Evolutionary conservation across 2,113 vertebrate genomes (phyloP).

Genomic region (Aspiorhynchus laticeps): DNA sequence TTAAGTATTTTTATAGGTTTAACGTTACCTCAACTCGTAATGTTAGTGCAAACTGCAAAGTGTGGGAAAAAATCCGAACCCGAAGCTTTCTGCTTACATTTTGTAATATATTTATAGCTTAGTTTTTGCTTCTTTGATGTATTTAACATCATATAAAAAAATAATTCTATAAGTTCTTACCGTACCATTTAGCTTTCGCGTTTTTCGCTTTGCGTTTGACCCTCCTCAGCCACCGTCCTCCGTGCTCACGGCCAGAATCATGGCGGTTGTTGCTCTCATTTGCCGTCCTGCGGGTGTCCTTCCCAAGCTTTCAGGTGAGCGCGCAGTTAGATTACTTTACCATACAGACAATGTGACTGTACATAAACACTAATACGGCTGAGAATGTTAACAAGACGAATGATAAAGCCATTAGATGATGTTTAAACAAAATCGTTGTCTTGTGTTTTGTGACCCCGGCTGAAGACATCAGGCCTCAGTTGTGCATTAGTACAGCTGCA

Average conservation of each 20-base stretch:
- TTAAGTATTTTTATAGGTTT: neutral
- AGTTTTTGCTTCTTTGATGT: neutral
- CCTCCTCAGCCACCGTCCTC: constrained; percentile 58
- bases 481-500: neutral
- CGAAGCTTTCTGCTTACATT: neutral
- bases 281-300: constrained; percentile 78
- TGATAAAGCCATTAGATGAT: neutral
- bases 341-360: neutral
- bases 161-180: too few species aligned
- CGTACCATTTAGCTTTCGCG: neutral
- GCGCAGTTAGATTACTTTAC: neutral
- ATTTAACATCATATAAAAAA: neutral
- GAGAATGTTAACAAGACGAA: neutral
- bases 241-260: constrained; percentile 58
- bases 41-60: neutral
- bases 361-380: neutral
- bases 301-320: constrained; percentile 76
- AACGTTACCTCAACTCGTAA: neutral
- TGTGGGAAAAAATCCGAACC: neutral
- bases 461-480: constrained; percentile 6
- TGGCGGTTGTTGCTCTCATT: constrained; percentile 72
- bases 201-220: constrained; percentile 49
- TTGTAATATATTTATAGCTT: neutral
- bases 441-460: constrained; percentile 44
- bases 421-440: neutral